A percentile compares a stretch with the other conserved stretches of the same genome.
These are phyloP conservation scores for Caretta caretta DNA, from an alignment of 2,113 vertebrate species.

Conservation along the genomic window DNA sequence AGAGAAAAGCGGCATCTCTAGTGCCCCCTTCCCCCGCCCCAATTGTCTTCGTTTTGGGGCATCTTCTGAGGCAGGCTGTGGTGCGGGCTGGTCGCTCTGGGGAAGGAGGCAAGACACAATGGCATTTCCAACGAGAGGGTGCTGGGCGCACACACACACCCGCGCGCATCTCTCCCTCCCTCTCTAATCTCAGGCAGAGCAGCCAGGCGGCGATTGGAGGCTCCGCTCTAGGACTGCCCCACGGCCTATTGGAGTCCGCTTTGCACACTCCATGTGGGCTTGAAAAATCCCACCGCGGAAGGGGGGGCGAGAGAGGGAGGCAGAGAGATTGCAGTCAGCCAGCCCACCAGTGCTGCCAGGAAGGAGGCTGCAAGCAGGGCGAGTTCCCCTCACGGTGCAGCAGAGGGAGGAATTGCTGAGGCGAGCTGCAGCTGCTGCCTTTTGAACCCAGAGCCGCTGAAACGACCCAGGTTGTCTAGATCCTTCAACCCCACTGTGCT, in stretches of 20 bases:
- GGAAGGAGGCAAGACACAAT: not conserved
- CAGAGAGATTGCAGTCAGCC: not conserved
- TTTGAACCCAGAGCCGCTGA: too few relatives aligned
- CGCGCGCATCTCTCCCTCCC: not conserved
- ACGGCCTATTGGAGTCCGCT: constrained; percentile 4
- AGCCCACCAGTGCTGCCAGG: not conserved
- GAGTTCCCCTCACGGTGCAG: not conserved
- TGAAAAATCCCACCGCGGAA: not conserved
- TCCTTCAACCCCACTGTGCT: not conserved
- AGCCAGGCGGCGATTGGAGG: not conserved
- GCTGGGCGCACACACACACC: not conserved
- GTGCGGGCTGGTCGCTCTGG: not conserved
- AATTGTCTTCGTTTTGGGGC: too few relatives aligned
- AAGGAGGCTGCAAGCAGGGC: not conserved
- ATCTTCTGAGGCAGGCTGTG: not conserved
- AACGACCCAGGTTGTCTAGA: not conserved
- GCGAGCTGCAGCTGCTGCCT: not conserved
- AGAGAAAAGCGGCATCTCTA: not conserved
- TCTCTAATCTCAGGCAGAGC: not conserved
- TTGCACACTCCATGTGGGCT: constrained; percentile 37
- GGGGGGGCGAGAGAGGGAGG: not conserved
- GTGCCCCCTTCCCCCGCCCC: too few relatives aligned
- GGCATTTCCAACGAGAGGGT: not conserved
- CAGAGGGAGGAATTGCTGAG: not conserved
- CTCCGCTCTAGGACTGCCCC: not conserved